A percentile compares a stretch with the other conserved stretches of the same genome.
phyloP scores from a whole-genome alignment of 1,140 invertebrate species.

The Melipona quadrifasciata region DNA sequence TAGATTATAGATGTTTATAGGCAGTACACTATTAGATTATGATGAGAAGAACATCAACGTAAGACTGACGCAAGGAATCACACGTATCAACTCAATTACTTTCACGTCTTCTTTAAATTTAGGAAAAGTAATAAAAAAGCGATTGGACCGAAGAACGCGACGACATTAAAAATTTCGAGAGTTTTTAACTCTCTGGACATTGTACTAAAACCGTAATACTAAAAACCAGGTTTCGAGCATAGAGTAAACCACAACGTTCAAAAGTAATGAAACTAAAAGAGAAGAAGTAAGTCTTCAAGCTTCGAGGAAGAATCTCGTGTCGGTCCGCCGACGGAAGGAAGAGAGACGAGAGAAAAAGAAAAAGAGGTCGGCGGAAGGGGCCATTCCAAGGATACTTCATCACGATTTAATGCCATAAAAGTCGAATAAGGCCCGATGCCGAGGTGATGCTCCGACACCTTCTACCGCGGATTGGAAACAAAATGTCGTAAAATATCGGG shows the following conservation, averaged over 20 bases:
- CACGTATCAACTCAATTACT: not conserved
- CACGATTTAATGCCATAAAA: slow-evolving; percentile 72
- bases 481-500: slow-evolving; percentile 75
- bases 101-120: not conserved
- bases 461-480: slow-evolving; percentile 73
- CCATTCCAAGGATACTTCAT: slow-evolving; percentile 65
- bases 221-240: not conserved
- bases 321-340: slow-evolving; percentile 1
- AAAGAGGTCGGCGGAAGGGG: slow-evolving; percentile 12
- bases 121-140: not conserved
- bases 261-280: not conserved
- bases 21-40: too few relatives aligned
- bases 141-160: not conserved
- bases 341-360: not conserved
- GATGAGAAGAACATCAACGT: too few relatives aligned
- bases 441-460: slow-evolving; percentile 55
- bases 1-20: too few relatives aligned
- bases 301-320: slow-evolving; percentile 18
- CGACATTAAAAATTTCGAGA: not conserved
- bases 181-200: not conserved
- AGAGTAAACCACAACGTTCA: not conserved
- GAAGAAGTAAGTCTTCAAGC: not conserved
- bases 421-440: slow-evolving; percentile 68
- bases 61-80: too few relatives aligned
- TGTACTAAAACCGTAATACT: not conserved